Conservation (phyloP, 1,140 invertebrate genomes). For the Drosophila arizonae region DNA sequence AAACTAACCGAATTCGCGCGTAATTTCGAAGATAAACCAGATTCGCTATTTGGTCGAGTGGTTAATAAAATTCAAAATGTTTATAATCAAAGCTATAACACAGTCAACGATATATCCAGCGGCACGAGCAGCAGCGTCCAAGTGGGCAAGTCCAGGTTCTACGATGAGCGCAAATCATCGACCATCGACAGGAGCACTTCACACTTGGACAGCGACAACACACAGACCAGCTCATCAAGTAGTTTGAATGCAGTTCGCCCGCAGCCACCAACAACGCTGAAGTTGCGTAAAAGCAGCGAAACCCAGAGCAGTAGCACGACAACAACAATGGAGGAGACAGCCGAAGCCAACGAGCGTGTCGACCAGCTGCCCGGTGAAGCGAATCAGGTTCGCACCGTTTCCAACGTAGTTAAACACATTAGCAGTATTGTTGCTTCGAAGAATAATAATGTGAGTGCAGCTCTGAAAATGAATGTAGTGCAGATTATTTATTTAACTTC, state of each 20-base stretch:
- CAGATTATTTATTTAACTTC: neutral
- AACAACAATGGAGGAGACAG: slow-evolving; percentile 40
- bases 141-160: slow-evolving; percentile 69
- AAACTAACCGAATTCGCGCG: slow-evolving; percentile 90
- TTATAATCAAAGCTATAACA: slow-evolving; percentile 82
- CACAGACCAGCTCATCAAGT: slow-evolving; percentile 16
- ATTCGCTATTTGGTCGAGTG: slow-evolving; percentile 75
- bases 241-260: slow-evolving; percentile 43
- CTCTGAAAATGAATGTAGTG: neutral
- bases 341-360: slow-evolving; percentile 55
- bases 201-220: slow-evolving; percentile 30
- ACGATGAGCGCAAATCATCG: slow-evolving; percentile 36
- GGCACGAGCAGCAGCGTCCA: slow-evolving; percentile 51
- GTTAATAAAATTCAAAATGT: slow-evolving; percentile 82
- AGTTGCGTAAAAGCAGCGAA: slow-evolving; percentile 48
- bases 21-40: slow-evolving; percentile 78
- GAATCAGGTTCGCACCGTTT: slow-evolving; percentile 88
- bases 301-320: slow-evolving; percentile 27
- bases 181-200: neutral
- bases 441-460: slow-evolving; percentile 86
- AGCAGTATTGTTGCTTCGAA: slow-evolving; percentile 90
- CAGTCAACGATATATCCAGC: slow-evolving; percentile 78
- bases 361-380: slow-evolving; percentile 77
- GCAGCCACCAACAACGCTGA: slow-evolving; percentile 55
- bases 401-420: slow-evolving; percentile 91